Conservation (phyloP, 2,888 invertebrate genomes). For the Bedellia somnulentella region DNA sequence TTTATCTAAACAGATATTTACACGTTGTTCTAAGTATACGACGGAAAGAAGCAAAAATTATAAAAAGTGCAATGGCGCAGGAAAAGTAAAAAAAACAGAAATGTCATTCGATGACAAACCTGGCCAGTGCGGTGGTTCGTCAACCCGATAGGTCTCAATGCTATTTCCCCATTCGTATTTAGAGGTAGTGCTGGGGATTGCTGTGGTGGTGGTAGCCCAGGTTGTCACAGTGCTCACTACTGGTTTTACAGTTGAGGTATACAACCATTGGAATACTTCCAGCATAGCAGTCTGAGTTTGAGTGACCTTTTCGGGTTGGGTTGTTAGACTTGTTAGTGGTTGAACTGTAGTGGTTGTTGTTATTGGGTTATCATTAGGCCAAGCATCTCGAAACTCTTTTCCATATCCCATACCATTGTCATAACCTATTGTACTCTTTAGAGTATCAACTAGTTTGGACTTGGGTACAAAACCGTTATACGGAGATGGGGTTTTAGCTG, state of each 20-base stretch:
- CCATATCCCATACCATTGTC: conserved; percentile 37
- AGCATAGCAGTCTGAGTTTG: conserved; percentile 53
- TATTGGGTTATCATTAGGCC: conserved; percentile 56
- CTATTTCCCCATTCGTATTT: conserved; percentile 42
- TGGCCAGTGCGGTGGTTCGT: conserved; percentile 56
- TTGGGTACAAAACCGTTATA: conserved; percentile 44
- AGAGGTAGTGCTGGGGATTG: neutral
- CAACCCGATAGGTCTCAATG: conserved; percentile 53
- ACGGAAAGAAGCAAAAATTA: too few relatives aligned
- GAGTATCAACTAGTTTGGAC: conserved; percentile 52
- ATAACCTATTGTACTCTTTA: conserved; percentile 53
- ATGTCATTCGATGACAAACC: conserved; percentile 57
- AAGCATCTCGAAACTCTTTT: conserved; percentile 38
- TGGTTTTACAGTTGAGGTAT: conserved; percentile 48
- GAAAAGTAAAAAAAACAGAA: too few relatives aligned
- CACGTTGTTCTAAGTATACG: too few relatives aligned
- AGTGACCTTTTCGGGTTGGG: conserved; percentile 43
- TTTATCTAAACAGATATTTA: too few relatives aligned
- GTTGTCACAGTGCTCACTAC: conserved; percentile 37
- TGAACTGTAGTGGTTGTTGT: conserved; percentile 45
- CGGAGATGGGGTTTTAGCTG: conserved; percentile 49
- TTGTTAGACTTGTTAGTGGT: conserved; percentile 37
- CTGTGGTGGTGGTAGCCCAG: conserved; percentile 33
- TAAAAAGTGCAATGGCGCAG: too few relatives aligned
- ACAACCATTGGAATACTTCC: conserved; percentile 55